These are phyloP conservation scores for Kuschelorhynchus macadamiae DNA, from an alignment of 2,888 invertebrate genomes.

Conservation along the genomic window DNA sequence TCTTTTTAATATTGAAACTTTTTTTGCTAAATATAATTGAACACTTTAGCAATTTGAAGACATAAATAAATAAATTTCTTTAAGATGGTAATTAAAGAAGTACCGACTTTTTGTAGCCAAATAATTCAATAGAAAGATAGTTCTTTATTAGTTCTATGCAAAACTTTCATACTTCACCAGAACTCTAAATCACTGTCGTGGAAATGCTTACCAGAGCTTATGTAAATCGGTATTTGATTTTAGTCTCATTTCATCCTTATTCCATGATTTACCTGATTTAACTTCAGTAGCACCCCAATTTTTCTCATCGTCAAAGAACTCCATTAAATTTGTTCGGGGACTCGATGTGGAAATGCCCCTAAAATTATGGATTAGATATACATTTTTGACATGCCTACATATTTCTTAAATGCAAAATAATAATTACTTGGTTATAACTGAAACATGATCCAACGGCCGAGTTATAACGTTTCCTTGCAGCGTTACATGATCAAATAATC, in stretches of 20 bases:
- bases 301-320: slow-evolving; percentile 90
- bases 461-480: neutral
- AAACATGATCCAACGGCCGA: neutral
- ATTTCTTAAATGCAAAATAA: too few relatives aligned
- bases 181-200: too few relatives aligned
- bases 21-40: too few relatives aligned
- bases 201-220: slow-evolving; percentile 87
- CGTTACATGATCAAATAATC: slow-evolving; percentile 6
- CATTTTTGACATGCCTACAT: too few relatives aligned
- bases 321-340: slow-evolving; percentile 76
- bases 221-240: slow-evolving; percentile 97
- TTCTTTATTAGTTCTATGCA: too few relatives aligned
- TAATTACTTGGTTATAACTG: neutral
- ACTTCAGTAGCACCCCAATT: slow-evolving; percentile 86
- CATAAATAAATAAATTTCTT: too few relatives aligned
- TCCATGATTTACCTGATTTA: slow-evolving; percentile 90
- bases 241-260: slow-evolving; percentile 88
- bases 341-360: slow-evolving; percentile 65
- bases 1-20: too few relatives aligned
- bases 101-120: too few relatives aligned
- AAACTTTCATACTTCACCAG: too few relatives aligned
- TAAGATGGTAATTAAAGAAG: too few relatives aligned
- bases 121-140: too few relatives aligned
- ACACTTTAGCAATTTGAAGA: too few relatives aligned
- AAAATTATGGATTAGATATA: slow-evolving; percentile 29